A percentile compares a stretch with the other conserved stretches of the same genome.
phyloP scores from a whole-genome alignment of 2,113 vertebrate genomes.

The Thryonomys swinderianus region DNA sequence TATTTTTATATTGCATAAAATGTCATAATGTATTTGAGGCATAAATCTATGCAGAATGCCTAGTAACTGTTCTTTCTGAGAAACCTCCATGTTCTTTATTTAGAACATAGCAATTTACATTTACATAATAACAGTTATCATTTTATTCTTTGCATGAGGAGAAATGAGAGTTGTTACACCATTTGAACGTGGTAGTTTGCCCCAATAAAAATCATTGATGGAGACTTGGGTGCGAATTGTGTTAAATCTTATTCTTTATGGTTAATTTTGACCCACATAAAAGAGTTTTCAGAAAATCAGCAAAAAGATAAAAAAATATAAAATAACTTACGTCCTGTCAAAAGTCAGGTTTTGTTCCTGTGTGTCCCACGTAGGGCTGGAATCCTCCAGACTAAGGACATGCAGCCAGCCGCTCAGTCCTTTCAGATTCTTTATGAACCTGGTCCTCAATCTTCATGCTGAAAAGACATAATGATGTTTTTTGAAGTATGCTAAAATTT shows the following conservation, averaged over 20 bases:
- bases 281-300: not conserved
- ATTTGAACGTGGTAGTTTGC: not conserved
- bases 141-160: not conserved
- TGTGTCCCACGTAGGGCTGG: not conserved
- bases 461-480: not conserved
- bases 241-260: not conserved
- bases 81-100: not conserved
- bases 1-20: not conserved
- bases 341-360: not conserved
- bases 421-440: not conserved
- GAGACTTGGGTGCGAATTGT: not conserved
- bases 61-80: not conserved
- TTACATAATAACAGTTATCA: slow-evolving; percentile 4
- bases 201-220: not conserved
- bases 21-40: not conserved
- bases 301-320: not conserved
- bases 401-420: fast-evolving
- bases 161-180: not conserved
- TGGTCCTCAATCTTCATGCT: not conserved
- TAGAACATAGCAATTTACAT: not conserved
- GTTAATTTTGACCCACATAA: not conserved
- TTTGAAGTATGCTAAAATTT: slow-evolving; percentile 36
- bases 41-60: not conserved
- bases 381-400: not conserved
- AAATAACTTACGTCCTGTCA: not conserved